Evolutionary conservation across 2,113 vertebrate species (phyloP).

Genomic region (Struthio camelus): DNA sequence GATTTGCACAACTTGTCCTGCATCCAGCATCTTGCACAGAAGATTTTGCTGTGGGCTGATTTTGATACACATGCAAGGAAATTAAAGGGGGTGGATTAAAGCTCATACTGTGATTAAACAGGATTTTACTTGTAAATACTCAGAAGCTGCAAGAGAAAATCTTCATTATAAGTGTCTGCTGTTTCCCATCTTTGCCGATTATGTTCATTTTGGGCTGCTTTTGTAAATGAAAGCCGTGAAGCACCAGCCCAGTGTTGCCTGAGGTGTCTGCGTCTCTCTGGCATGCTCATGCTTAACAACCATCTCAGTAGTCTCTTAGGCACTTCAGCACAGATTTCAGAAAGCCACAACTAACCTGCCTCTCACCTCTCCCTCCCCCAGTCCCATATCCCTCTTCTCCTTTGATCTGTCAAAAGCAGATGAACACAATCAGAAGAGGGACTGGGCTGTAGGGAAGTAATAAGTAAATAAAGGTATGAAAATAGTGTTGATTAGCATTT

Average conservation of each 20-base stretch:
- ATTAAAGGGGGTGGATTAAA: not conserved
- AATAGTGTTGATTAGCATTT: not conserved
- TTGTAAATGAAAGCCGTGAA: slow-evolving; percentile 17
- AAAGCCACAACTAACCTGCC: not conserved
- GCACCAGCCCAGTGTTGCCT: not conserved
- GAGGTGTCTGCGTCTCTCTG: not conserved
- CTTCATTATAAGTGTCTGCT: not conserved
- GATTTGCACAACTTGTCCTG: not conserved
- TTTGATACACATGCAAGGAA: not conserved
- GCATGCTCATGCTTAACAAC: not conserved
- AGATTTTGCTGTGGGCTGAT: not conserved
- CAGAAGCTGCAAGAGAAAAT: not conserved
- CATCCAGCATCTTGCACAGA: not conserved
- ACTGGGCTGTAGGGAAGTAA: not conserved
- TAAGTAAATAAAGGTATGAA: not conserved
- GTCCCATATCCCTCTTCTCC: not conserved
- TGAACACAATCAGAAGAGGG: not conserved
- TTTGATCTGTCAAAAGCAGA: not conserved
- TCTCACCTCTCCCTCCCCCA: not conserved
- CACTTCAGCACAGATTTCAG: not conserved
- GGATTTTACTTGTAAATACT: not conserved
- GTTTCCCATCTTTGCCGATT: not conserved
- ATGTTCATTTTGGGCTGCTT: not conserved
- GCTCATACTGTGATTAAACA: not conserved
- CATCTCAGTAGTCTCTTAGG: not conserved